Percentiles rank a stretch among this genome's conserved stretches.
These are phyloP conservation scores for Heliopora coerulea DNA, from an alignment of 92 coral and sea anemone genomes.

Conservation along the genomic window DNA sequence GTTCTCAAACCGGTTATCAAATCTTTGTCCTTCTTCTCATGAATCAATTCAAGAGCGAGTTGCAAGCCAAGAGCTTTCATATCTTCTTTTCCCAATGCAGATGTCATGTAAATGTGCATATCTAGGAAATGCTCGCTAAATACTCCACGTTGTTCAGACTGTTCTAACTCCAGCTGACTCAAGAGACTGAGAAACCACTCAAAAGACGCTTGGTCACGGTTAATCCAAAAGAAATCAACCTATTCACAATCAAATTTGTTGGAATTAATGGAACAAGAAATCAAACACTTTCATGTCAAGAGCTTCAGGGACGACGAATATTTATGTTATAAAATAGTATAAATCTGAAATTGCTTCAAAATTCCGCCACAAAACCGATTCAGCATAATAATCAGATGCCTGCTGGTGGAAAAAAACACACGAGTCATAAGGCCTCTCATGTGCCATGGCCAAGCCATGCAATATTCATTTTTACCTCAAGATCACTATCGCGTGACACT, in stretches of 20 bases:
- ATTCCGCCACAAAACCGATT: too few relatives aligned
- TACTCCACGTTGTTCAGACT: slow-evolving; percentile 32
- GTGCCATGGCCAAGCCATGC: too few relatives aligned
- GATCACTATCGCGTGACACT: too few relatives aligned
- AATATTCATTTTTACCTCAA: too few relatives aligned
- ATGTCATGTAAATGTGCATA: slow-evolving; percentile 41
- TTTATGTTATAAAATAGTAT: too few relatives aligned
- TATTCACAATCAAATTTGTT: background rate
- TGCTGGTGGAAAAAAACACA: too few relatives aligned
- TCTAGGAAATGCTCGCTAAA: slow-evolving; percentile 34
- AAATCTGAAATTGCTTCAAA: too few relatives aligned
- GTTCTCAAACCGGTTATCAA: slow-evolving; percentile 80
- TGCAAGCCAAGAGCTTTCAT: slow-evolving; percentile 37
- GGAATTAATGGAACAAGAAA: too few relatives aligned
- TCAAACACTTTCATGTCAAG: too few relatives aligned
- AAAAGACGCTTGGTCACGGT: slow-evolving; percentile 27
- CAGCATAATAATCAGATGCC: too few relatives aligned
- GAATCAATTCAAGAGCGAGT: slow-evolving; percentile 52
- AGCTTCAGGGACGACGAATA: too few relatives aligned
- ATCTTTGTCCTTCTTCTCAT: slow-evolving; percentile 79
- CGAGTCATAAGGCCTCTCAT: too few relatives aligned
- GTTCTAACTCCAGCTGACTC: slow-evolving; percentile 33
- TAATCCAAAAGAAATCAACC: slow-evolving; percentile 44
- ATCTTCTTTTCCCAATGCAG: slow-evolving; percentile 37
- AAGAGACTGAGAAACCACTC: slow-evolving; percentile 39